Percentiles rank a stretch among this genome's conserved stretches.
Conservation (phyloP, 2,888 invertebrate genomes). For the Heteromyza rotundicornis region DNA sequence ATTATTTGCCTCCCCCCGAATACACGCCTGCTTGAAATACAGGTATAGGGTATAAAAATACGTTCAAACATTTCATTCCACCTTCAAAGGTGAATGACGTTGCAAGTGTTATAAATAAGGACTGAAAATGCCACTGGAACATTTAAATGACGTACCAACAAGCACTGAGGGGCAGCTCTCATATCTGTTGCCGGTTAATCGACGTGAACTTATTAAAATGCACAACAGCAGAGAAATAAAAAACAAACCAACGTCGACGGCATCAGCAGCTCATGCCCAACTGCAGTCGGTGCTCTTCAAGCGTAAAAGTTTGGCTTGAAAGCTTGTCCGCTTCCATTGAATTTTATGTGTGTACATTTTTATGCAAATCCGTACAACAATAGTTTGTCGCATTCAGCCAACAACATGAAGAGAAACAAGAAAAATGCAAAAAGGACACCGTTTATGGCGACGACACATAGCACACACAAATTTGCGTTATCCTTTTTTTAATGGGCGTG, state of each 20-base stretch:
- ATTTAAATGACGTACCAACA: too few relatives aligned
- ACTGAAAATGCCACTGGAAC: too few relatives aligned
- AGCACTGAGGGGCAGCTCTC: too few relatives aligned
- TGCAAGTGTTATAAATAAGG: too few relatives aligned
- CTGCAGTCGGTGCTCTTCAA: too few relatives aligned
- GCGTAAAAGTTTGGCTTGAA: constrained; percentile 36
- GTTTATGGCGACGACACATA: background rate
- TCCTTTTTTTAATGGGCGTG: constrained; percentile 6
- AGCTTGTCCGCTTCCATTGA: constrained; percentile 30
- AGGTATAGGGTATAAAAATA: too few relatives aligned
- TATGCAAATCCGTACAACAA: constrained; percentile 41
- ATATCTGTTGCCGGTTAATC: background rate
- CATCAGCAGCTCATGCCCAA: constrained; percentile 25
- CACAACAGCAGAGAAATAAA: background rate
- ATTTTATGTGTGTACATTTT: constrained; percentile 52
- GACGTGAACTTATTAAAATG: background rate
- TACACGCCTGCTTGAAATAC: too few relatives aligned
- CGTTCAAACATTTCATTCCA: too few relatives aligned
- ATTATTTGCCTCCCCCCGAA: too few relatives aligned
- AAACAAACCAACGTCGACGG: background rate
- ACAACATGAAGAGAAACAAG: constrained; percentile 4
- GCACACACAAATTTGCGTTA: constrained; percentile 11
- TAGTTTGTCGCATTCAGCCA: constrained; percentile 12
- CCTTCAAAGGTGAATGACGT: too few relatives aligned
- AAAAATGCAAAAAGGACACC: background rate